phyloP scores from a whole-genome alignment of 2,888 invertebrate genomes.

The Digitonthophagus gazella region DNA sequence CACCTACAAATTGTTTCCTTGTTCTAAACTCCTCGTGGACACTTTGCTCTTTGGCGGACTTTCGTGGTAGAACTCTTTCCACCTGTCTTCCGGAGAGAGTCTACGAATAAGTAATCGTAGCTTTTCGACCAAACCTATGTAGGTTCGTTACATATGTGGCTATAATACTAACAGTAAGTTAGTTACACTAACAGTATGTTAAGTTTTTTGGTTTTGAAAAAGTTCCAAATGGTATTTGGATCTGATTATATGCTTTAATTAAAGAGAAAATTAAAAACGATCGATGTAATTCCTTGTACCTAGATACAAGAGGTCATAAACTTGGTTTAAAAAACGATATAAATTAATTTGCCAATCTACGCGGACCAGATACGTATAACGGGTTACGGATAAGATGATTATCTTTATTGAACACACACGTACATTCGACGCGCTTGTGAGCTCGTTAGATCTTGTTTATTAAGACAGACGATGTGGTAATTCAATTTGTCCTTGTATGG shows the following conservation, averaged over 20 bases:
- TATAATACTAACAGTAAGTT: no score
- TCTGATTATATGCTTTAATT: not conserved
- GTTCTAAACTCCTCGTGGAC: not conserved
- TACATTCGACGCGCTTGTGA: not conserved
- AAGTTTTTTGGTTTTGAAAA: no score
- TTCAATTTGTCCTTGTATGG: not conserved
- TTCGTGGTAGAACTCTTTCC: not conserved
- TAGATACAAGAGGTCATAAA: no score
- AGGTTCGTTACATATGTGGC: not conserved
- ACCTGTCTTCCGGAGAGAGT: not conserved
- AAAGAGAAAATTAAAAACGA: no score
- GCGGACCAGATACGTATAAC: not conserved
- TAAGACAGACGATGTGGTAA: not conserved
- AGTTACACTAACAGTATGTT: no score
- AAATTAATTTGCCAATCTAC: not conserved
- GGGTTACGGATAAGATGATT: not conserved
- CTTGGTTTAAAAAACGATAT: not conserved
- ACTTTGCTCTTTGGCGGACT: not conserved
- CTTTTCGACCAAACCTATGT: not conserved
- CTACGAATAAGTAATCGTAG: not conserved
- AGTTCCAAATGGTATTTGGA: not conserved
- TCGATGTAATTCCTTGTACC: no score
- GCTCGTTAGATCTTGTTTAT: not conserved
- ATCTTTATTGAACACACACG: no score
- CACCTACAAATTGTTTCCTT: constrained; percentile 16